Evolutionary conservation across 2,113 vertebrate genomes (phyloP), one percentile per base, ranked within the genome.

Genomic region (Brachyhypopomus occidentalis): DNA sequence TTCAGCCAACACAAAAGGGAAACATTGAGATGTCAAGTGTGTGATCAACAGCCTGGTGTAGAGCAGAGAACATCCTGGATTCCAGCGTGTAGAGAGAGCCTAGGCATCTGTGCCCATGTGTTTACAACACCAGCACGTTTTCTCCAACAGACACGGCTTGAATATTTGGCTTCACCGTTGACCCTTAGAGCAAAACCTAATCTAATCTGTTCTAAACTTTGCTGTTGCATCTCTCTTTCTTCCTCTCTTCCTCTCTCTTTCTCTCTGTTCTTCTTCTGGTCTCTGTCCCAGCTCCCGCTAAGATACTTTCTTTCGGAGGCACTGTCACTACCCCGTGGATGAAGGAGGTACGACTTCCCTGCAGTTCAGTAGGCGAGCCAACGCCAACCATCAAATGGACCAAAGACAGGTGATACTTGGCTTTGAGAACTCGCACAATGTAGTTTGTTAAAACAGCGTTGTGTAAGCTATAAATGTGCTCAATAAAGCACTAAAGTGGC

Each of bases 271-370:
- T 2, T 30, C 30, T 30, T 30, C 30, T 30, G 30, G 30, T 30
- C 5, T 58, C n/a, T 20, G 4, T 25, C 30, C 19, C 84, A 99
- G 98, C 97, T 34, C 98, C 98, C 0, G 98, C 98, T 75, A 99
- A 98, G 92, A 99, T 99, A 86, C 94, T 98, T 77, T 98, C 98
- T 1, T 99, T 99, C 0, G 98, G 97, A 1, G 97, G 98, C 76
- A 98, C 97, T 0, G 96, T 98, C 81, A 98, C 96, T 3, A 98
- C 97, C 0, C 98, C 98, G 0, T 99, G 98, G 98, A 98, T 99
- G 97, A 98, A 96, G 88, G 98, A 99, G 0, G 96, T 99, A 60
- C 92, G 97, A 16, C 92, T 99, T 81, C 96, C 97, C 0, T 99
- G 98, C 88, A 96, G 95, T 88, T 96, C 97, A 0, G 98, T 99